Evolutionary conservation across 1,140 invertebrate species (phyloP).

Genomic region (Cecropterus lyciades): DNA sequence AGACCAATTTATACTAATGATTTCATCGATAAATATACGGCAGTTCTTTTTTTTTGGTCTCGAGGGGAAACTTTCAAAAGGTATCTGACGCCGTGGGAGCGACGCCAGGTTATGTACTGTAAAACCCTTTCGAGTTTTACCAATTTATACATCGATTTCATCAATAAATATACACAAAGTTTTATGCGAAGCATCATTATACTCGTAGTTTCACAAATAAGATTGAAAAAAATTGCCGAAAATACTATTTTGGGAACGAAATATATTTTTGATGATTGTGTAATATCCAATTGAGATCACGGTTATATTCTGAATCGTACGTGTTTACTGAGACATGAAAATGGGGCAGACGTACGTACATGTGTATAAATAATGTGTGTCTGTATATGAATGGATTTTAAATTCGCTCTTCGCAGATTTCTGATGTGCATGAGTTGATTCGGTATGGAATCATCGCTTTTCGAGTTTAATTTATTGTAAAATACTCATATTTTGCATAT

Average conservation of each 20-base stretch:
- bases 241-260: slow-evolving; percentile 13
- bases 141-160: background rate
- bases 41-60: no score
- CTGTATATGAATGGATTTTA: background rate
- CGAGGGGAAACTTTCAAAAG: no score
- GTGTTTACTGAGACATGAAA: slow-evolving; percentile 29
- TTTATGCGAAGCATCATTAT: slow-evolving; percentile 4
- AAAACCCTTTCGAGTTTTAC: no score
- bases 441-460: background rate
- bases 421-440: slow-evolving; percentile 1
- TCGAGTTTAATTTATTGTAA: background rate
- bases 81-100: no score
- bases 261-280: slow-evolving; percentile 26
- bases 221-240: slow-evolving; percentile 16
- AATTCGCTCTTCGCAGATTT: background rate
- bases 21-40: no score
- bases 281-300: slow-evolving; percentile 25
- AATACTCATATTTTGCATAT: background rate
- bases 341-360: slow-evolving; percentile 11
- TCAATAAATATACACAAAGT: no score
- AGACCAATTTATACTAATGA: no score
- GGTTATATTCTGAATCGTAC: slow-evolving; percentile 15
- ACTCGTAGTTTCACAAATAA: slow-evolving; percentile 8
- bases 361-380: slow-evolving; percentile 10
- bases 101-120: no score